A percentile compares a stretch with the other conserved stretches of the same genome.
Evolutionary conservation across 2,113 vertebrate genomes (phyloP).

Genomic region (Haliaeetus leucogaster): DNA sequence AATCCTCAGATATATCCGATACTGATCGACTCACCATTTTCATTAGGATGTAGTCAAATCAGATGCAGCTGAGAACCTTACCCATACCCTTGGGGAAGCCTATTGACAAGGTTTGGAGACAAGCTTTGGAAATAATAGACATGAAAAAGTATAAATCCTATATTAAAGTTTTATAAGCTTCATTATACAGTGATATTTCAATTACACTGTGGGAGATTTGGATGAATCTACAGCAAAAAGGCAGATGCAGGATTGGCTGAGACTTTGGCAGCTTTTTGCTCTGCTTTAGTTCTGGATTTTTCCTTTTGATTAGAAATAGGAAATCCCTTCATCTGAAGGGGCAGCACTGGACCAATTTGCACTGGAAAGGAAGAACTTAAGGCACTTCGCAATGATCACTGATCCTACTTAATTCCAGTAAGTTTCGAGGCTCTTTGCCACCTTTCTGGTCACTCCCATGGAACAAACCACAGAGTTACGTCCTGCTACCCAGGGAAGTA

Average conservation of each 20-base stretch:
- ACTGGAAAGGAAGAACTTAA: neutral
- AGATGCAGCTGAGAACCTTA: slow-evolving; percentile 25
- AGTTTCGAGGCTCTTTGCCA: neutral
- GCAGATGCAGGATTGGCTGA: neutral
- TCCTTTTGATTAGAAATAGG: neutral
- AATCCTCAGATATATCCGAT: slow-evolving; percentile 13
- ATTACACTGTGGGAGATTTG: slow-evolving; percentile 10
- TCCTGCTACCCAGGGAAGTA: neutral
- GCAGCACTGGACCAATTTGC: neutral
- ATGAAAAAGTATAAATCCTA: slow-evolving; percentile 14
- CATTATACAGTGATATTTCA: slow-evolving; percentile 49
- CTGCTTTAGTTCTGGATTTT: neutral
- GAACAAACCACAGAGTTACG: neutral
- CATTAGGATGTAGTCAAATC: neutral
- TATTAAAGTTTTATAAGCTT: slow-evolving; percentile 45
- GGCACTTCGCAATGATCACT: neutral
- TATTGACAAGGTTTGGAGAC: neutral
- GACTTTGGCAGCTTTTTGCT: neutral
- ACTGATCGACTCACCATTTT: slow-evolving; percentile 5
- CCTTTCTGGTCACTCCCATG: neutral
- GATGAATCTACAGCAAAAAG: slow-evolving; percentile 9
- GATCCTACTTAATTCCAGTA: neutral
- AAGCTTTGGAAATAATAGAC: slow-evolving; percentile 11
- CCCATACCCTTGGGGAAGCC: neutral
- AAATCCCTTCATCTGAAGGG: neutral